Percentiles rank a stretch among this genome's conserved stretches.
phyloP scores from a whole-genome alignment of 37 sponge, comb jelly and placozoan species.

The Axinella damicornis region DNA sequence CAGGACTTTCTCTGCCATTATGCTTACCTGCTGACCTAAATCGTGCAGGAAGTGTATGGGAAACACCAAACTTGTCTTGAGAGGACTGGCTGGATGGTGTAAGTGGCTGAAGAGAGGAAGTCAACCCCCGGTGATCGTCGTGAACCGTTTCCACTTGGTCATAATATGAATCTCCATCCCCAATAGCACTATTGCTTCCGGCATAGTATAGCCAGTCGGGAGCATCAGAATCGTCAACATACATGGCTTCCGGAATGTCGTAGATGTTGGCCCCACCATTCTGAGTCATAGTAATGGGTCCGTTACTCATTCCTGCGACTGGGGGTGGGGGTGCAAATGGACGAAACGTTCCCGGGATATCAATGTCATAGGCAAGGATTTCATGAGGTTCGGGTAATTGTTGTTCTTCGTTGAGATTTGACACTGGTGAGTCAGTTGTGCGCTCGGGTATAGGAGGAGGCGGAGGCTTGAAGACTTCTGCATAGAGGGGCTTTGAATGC shows the following conservation, averaged over 20 bases:
- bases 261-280: neutral
- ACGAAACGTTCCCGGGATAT: neutral
- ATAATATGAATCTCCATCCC: constrained; percentile 16
- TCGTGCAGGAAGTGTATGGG: too few species aligned
- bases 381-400: constrained; percentile 27
- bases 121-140: neutral
- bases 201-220: too few species aligned
- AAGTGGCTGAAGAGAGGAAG: constrained; percentile 11
- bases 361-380: constrained; percentile 20
- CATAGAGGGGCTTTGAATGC: constrained; percentile 10
- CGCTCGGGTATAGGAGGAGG: neutral
- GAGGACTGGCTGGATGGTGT: too few species aligned
- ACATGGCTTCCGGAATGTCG: constrained; percentile 19
- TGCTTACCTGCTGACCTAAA: too few species aligned
- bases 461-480: neutral
- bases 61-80: too few species aligned
- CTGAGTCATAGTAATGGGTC: neutral
- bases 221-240: neutral
- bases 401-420: neutral
- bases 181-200: too few species aligned
- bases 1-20: neutral
- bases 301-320: neutral
- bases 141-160: constrained; percentile 31
- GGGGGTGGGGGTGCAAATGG: constrained; percentile 39
- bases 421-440: neutral